These are phyloP conservation scores for Trachops cirrhosus DNA, from an alignment of 2,797 vertebrate species.

Conservation along the genomic window DNA sequence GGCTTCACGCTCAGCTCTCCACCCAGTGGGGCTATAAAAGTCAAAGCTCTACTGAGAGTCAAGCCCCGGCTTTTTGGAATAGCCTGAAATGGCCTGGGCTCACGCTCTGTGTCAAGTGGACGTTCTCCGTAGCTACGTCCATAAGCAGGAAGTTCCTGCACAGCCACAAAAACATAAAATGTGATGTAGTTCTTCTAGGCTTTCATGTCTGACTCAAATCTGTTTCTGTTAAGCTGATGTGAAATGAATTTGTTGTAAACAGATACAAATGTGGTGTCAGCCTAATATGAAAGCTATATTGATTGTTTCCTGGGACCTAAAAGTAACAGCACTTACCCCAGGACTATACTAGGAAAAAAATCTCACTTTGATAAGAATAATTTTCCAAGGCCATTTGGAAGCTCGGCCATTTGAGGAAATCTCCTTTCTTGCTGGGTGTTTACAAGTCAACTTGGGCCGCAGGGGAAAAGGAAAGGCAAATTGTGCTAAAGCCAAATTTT, in stretches of 20 bases:
- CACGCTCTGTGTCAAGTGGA: neutral
- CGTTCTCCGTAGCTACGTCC: neutral
- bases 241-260: constrained; percentile 11
- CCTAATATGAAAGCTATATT: neutral
- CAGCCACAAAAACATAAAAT: neutral
- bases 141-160: neutral
- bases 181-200: neutral
- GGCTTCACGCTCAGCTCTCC: neutral
- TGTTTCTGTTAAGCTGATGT: neutral
- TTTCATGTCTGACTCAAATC: neutral
- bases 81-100: neutral
- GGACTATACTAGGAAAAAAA: neutral
- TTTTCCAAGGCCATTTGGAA: constrained; percentile 2
- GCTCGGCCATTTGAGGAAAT: neutral
- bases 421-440: neutral
- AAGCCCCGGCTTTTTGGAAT: neutral
- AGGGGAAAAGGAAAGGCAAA: neutral
- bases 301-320: neutral
- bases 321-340: neutral
- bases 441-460: neutral
- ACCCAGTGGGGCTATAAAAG: accelerated
- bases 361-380: neutral
- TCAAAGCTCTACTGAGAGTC: accelerated
- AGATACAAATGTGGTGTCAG: neutral
- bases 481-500: neutral